Percentiles rank a stretch among this genome's conserved stretches.
Evolutionary conservation across 2,888 invertebrate species (phyloP).

Genomic region (Dromius quadrimaculatus): DNA sequence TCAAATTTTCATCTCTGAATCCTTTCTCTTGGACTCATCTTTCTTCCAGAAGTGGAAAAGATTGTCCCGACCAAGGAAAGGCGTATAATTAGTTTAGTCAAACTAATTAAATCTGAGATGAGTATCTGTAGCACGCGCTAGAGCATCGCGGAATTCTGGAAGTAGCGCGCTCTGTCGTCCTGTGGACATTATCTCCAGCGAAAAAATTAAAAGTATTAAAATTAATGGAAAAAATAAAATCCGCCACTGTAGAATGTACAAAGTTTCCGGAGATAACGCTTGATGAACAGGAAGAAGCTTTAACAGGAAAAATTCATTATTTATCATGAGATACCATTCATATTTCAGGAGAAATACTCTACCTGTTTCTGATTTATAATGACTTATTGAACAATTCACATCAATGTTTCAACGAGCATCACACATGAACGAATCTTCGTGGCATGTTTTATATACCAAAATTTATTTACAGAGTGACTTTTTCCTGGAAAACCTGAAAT

Average conservation of each 20-base stretch:
- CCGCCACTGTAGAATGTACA: neutral
- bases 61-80: slow-evolving; percentile 22
- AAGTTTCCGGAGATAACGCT: neutral
- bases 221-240: slow-evolving; percentile 48
- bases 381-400: too few relatives aligned
- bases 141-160: neutral
- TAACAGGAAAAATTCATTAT: too few relatives aligned
- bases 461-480: too few relatives aligned
- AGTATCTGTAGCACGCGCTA: slow-evolving; percentile 30
- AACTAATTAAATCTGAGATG: slow-evolving; percentile 52
- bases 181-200: slow-evolving; percentile 15
- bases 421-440: too few relatives aligned
- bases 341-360: too few relatives aligned
- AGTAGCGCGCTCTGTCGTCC: neutral
- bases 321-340: too few relatives aligned
- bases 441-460: too few relatives aligned
- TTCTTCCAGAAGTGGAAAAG: slow-evolving; percentile 15
- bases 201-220: slow-evolving; percentile 50
- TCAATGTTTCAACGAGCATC: too few relatives aligned
- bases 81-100: slow-evolving; percentile 49
- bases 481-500: too few relatives aligned
- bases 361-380: too few relatives aligned
- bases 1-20: neutral
- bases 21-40: neutral
- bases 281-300: neutral